These are phyloP conservation scores for Laticauda laticaudata DNA, from an alignment of 2,113 vertebrate species.

Conservation along the genomic window DNA sequence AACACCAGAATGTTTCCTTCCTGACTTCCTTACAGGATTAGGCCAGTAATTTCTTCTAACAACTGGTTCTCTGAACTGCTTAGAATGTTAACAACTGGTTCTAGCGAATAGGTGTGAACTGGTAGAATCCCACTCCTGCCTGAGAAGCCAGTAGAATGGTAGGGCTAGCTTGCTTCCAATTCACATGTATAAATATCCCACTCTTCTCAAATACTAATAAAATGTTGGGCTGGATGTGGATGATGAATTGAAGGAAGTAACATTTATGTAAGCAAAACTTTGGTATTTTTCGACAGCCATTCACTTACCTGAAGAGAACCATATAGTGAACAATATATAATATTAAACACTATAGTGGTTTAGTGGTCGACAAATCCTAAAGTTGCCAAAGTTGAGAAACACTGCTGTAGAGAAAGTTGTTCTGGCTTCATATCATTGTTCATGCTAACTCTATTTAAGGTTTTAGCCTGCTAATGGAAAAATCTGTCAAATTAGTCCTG, in stretches of 20 bases:
- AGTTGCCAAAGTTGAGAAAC: background rate
- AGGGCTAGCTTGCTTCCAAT: background rate
- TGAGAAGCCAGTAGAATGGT: background rate
- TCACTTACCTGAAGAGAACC: background rate
- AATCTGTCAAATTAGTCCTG: background rate
- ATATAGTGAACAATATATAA: background rate
- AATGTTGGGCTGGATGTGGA: background rate
- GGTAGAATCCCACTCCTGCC: too few species aligned
- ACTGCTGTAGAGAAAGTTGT: background rate
- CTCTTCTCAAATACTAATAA: background rate
- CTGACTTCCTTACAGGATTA: too few species aligned
- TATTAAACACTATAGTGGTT: background rate
- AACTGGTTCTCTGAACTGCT: too few species aligned
- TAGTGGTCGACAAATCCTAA: background rate
- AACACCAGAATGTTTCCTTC: too few species aligned
- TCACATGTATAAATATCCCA: conserved; percentile 20
- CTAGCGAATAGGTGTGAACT: too few species aligned
- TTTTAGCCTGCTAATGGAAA: background rate
- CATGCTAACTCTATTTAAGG: background rate
- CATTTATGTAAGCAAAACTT: background rate
- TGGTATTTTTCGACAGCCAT: background rate
- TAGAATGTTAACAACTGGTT: too few species aligned
- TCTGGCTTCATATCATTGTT: background rate
- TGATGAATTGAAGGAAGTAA: background rate
- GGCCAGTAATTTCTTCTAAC: too few species aligned